Conservation (phyloP, 2,113 vertebrate genomes). For the Malurus cyaneus region DNA sequence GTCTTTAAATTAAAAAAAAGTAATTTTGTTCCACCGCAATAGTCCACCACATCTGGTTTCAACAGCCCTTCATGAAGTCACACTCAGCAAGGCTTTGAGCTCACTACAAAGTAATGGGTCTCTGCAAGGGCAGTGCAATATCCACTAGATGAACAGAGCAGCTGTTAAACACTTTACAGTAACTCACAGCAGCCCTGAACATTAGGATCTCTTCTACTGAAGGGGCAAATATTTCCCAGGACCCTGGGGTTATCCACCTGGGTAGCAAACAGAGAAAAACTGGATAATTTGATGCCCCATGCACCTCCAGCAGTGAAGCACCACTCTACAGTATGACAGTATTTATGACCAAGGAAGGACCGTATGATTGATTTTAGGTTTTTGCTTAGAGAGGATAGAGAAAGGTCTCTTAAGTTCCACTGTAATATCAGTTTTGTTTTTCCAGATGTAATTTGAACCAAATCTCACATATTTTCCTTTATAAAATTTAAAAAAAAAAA, state of each 20-base stretch:
- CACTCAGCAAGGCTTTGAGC: not conserved
- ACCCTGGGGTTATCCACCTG: constrained; percentile 57
- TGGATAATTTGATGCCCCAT: not conserved
- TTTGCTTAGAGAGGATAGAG: not conserved
- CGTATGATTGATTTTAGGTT: not conserved
- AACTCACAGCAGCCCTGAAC: constrained; percentile 32
- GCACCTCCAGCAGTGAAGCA: constrained; percentile 24
- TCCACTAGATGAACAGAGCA: constrained; percentile 24
- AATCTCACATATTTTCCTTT: not conserved
- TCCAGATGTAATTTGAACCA: not conserved
- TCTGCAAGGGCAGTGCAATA: not conserved
- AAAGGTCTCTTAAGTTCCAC: not conserved
- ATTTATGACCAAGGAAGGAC: constrained; percentile 24
- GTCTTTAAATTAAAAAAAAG: not conserved
- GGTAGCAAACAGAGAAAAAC: not conserved
- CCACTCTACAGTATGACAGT: not conserved
- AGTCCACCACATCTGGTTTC: constrained; percentile 34
- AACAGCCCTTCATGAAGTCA: not conserved
- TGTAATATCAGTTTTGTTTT: not conserved
- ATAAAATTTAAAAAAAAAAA: not conserved
- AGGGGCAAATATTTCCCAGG: constrained; percentile 40
- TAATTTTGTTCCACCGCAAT: not conserved
- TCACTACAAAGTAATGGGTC: not conserved
- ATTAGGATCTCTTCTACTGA: not conserved
- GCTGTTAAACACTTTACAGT: not conserved